Percentiles rank a stretch among this genome's conserved stretches.
phyloP scores from a whole-genome alignment of 2,888 invertebrate species.

The Tetropium fuscum region DNA sequence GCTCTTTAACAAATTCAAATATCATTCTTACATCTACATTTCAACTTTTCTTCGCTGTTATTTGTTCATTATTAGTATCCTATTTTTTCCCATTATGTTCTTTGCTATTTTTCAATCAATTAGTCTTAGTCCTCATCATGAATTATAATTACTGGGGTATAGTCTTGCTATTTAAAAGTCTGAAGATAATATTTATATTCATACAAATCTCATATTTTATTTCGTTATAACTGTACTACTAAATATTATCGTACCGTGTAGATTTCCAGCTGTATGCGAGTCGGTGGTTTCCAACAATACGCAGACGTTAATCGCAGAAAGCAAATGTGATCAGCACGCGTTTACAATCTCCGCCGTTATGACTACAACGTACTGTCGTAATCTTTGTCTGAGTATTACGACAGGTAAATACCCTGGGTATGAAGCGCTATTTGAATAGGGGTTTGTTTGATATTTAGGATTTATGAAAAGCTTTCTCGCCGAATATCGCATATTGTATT shows the following conservation, averaged over 20 bases:
- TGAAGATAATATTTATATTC: not conserved
- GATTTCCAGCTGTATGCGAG: not conserved
- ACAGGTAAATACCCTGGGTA: not conserved
- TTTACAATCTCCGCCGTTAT: slow-evolving; percentile 1
- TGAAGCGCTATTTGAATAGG: slow-evolving; percentile 12
- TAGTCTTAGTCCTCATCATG: too few relatives aligned
- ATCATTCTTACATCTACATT: too few relatives aligned
- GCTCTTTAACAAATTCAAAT: too few relatives aligned
- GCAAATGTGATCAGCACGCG: slow-evolving; percentile 4
- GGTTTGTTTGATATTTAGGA: slow-evolving; percentile 13
- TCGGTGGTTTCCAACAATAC: not conserved
- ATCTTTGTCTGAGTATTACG: slow-evolving; percentile 9
- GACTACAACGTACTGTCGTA: slow-evolving; percentile 1
- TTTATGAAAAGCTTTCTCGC: slow-evolving; percentile 9
- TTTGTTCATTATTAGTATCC: too few relatives aligned
- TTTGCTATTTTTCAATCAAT: too few relatives aligned
- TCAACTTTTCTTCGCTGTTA: too few relatives aligned
- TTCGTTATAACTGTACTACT: not conserved
- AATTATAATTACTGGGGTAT: too few relatives aligned
- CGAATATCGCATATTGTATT: slow-evolving; percentile 7
- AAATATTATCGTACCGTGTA: not conserved
- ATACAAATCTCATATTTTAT: not conserved
- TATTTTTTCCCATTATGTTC: too few relatives aligned
- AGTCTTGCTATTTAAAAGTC: too few relatives aligned
- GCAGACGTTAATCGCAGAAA: slow-evolving; percentile 1